Evolutionary conservation across 2,113 vertebrate species (phyloP), one percentile per base, ranked within the genome.

Genomic region (Hippocampus comes): DNA sequence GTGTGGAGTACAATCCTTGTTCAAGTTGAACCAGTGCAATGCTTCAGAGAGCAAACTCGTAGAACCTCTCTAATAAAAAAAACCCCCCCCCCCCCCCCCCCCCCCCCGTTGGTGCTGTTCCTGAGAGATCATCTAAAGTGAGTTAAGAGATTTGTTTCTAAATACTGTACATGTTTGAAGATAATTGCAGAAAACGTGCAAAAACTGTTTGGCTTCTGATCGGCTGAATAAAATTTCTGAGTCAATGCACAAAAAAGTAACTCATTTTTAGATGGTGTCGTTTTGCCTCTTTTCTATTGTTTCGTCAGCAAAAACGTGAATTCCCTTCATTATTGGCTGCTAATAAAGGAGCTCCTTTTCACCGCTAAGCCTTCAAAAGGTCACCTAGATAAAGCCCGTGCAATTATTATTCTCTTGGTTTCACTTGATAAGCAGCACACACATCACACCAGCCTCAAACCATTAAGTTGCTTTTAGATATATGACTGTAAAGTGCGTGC

Each of bases 1-100:
- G 67, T 78, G 65, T 77, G 74, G 70, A 69, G 68, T 59, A 27
- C n/a, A 56, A 68, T 59, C 63, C 63, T 78, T 70, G 63, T 75
- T 82, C 74, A 20, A 63, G 27, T 64, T 72, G 72, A 65, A 78
- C 56, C 67, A 72, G 70, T 74, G 53, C 64, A 80, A 68, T 38
- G 63, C 75, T 81, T 81, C 67, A 68, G 66, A 63, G 72, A 82
- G 72, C 65, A 69, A 75, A 74, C 63, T 70, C 34, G 23, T 80
- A 76, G 67, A 43, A 23, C 46, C n/a, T 6, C 41, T 66, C 3
- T 48, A 49, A 25, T 48, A 67, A n/a, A n/a, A n/a, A n/a, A n/a
- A n/a, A n/a, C n/a, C n/a, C n/a, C n/a, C n/a, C n/a, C n/a, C n/a
- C n/a, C n/a, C n/a, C n/a, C n/a, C 61, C 30, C 4, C 30, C 30